phyloP scores from a whole-genome alignment of 92 coral and sea anemone species.

The Palythoa grandis region DNA sequence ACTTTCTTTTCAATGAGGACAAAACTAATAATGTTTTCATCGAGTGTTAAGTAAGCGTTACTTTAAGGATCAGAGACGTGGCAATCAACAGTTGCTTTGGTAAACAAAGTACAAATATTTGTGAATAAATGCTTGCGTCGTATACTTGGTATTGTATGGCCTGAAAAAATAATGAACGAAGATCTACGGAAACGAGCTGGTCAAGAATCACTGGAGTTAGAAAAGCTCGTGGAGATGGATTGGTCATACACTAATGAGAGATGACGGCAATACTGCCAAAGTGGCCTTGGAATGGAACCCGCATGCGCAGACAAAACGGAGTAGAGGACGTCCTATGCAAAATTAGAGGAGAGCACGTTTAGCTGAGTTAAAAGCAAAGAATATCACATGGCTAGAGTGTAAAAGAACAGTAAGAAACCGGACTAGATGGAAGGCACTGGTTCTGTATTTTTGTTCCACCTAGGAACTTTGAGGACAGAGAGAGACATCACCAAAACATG shows the following conservation, averaged over 20 bases:
- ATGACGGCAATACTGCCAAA: too few species aligned
- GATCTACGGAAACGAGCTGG: not conserved
- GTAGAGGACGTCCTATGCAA: too few species aligned
- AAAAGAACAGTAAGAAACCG: too few species aligned
- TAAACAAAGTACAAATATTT: slow-evolving; percentile 10
- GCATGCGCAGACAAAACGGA: not conserved
- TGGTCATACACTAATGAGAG: too few species aligned
- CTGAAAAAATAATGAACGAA: not conserved
- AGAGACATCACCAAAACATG: too few species aligned
- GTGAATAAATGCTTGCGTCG: slow-evolving; percentile 18
- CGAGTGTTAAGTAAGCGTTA: slow-evolving; percentile 7
- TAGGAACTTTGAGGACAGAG: too few species aligned
- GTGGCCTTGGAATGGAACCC: too few species aligned
- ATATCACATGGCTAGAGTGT: too few species aligned
- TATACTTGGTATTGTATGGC: slow-evolving; percentile 25
- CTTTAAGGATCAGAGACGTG: slow-evolving; percentile 8
- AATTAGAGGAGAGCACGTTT: too few species aligned
- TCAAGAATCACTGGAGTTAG: not conserved
- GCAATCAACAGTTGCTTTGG: not conserved
- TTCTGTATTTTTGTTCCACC: too few species aligned
- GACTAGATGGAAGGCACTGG: too few species aligned
- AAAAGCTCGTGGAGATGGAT: not conserved
- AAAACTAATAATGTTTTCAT: slow-evolving; percentile 1
- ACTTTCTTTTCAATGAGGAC: slow-evolving; percentile 9
- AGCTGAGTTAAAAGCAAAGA: too few species aligned